Conservation (phyloP, 2,888 invertebrate species). For the Synanthedon tipuliformis region DNA sequence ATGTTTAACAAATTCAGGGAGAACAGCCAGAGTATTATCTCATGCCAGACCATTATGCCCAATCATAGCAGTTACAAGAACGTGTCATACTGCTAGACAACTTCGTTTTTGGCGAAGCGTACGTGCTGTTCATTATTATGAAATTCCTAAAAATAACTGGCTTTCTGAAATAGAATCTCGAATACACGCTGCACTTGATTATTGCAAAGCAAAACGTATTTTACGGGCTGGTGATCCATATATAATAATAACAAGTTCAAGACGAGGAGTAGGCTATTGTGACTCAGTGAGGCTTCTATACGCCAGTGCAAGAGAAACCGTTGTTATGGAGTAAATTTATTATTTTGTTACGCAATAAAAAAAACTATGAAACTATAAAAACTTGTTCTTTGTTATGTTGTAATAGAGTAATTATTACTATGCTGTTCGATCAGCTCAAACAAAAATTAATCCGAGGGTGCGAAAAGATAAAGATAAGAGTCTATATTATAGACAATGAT, state of each 20-base stretch:
- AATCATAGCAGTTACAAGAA: constrained; percentile 78
- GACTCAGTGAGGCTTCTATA: constrained; percentile 50
- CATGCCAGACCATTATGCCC: constrained; percentile 79
- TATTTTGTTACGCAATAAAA: neutral
- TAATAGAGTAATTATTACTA: neutral
- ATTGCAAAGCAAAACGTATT: constrained; percentile 55
- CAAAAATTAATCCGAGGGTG: no score
- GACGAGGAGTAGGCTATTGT: constrained; percentile 53
- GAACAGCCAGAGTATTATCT: constrained; percentile 78
- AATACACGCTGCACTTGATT: constrained; percentile 47
- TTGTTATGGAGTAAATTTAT: constrained; percentile 12
- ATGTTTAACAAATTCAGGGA: constrained; percentile 79
- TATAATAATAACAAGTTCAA: constrained; percentile 45
- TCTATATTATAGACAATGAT: no score
- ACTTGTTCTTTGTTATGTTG: neutral
- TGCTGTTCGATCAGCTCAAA: no score
- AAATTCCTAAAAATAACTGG: constrained; percentile 38
- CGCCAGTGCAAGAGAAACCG: constrained; percentile 46
- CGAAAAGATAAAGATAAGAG: no score
- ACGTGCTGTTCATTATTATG: constrained; percentile 65
- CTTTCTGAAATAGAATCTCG: constrained; percentile 43
- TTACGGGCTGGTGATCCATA: constrained; percentile 52
- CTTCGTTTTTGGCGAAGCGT: constrained; percentile 63
- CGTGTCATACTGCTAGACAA: constrained; percentile 75
- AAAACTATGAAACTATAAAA: neutral